These are phyloP conservation scores for Canis aureus DNA, from an alignment of 2,113 vertebrate genomes.

Conservation along the genomic window DNA sequence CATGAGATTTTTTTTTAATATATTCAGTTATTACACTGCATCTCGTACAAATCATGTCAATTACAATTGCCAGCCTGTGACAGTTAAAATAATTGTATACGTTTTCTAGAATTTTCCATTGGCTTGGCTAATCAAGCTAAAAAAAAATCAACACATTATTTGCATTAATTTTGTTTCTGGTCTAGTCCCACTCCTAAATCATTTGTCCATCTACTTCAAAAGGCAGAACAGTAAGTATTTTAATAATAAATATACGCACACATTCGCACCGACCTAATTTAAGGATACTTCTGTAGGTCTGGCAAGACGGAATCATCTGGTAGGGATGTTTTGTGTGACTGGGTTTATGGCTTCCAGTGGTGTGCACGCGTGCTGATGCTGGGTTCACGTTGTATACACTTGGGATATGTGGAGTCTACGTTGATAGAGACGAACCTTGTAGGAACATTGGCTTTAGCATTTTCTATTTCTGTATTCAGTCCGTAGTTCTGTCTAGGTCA, in stretches of 20 bases:
- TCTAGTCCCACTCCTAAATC: constrained; percentile 90
- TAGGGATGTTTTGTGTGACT: constrained; percentile 68
- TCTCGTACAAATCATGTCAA: constrained; percentile 94
- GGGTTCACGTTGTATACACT: neutral
- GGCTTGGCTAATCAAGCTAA: constrained; percentile 94
- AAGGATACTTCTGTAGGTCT: constrained; percentile 74
- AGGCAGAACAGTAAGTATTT: constrained; percentile 88
- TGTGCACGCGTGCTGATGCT: neutral
- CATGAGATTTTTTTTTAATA: constrained; percentile 94
- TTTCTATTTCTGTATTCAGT: constrained; percentile 70
- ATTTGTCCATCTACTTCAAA: constrained; percentile 89
- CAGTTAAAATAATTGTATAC: constrained; percentile 95
- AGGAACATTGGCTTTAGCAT: constrained; percentile 33
- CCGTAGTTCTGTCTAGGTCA: constrained; percentile 58
- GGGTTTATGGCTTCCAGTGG: constrained; percentile 62
- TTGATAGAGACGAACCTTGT: neutral
- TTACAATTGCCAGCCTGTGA: constrained; percentile 93
- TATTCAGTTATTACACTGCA: constrained; percentile 95
- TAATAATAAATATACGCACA: constrained; percentile 88
- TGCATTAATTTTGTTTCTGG: constrained; percentile 91
- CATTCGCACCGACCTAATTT: constrained; percentile 82
- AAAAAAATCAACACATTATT: constrained; percentile 92
- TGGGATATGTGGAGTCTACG: neutral
- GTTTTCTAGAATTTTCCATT: constrained; percentile 94
- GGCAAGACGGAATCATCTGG: constrained; percentile 64